Evolutionary conservation across 2,888 invertebrate genomes (phyloP).

Genomic region (Sinohyriopsis cumingii): DNA sequence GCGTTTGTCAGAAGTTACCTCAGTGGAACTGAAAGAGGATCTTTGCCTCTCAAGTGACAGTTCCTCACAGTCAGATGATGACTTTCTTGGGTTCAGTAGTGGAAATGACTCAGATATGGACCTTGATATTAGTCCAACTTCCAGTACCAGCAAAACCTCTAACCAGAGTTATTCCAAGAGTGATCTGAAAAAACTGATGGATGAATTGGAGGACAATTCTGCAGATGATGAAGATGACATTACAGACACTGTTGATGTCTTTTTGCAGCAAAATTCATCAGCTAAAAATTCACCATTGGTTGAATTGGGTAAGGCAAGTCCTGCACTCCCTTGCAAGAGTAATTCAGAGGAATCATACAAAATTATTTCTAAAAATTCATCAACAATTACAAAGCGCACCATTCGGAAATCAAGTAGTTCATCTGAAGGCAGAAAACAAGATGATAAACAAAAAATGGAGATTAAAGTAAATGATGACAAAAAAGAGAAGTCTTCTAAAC

Average conservation of each 20-base stretch:
- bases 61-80: constrained; percentile 12
- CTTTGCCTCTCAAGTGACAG: constrained; percentile 23
- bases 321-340: too few species aligned
- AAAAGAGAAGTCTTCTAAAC: constrained; percentile 2
- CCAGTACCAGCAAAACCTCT: constrained; percentile 25
- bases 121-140: constrained; percentile 10
- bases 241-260: constrained; percentile 23
- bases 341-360: too few species aligned
- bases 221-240: constrained; percentile 29
- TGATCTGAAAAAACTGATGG: constrained; percentile 28
- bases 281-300: too few species aligned
- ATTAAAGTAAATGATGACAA: constrained; percentile 8
- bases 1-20: constrained; percentile 17
- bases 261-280: too few species aligned
- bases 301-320: too few species aligned
- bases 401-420: constrained; percentile 14
- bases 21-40: constrained; percentile 26
- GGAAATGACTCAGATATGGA: constrained; percentile 12
- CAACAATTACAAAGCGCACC: too few species aligned
- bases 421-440: constrained; percentile 8
- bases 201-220: constrained; percentile 22
- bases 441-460: constrained; percentile 11
- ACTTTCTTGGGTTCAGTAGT: not conserved
- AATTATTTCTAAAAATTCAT: too few species aligned
- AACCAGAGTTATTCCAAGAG: constrained; percentile 22